These are phyloP conservation scores for Apodemus speciosus DNA, from an alignment of 2,113 vertebrate species.

Conservation along the genomic window DNA sequence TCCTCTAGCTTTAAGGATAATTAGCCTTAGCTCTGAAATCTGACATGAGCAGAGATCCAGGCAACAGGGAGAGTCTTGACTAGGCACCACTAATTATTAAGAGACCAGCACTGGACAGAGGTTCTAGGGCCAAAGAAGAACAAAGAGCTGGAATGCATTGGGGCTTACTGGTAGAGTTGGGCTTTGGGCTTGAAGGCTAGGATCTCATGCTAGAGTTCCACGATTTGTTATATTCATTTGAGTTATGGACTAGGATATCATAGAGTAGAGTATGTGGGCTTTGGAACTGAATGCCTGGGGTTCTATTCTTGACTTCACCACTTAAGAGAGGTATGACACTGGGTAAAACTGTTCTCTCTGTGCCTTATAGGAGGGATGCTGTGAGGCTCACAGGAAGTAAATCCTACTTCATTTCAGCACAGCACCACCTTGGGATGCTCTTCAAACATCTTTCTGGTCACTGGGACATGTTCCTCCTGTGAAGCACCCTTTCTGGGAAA, in stretches of 20 bases:
- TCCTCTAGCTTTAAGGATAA: not conserved
- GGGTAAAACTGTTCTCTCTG: conserved; percentile 10
- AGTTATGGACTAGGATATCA: not conserved
- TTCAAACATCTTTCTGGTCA: not conserved
- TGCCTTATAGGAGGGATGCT: not conserved
- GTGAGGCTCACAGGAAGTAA: not conserved
- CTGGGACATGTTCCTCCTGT: not conserved
- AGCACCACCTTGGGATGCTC: not conserved
- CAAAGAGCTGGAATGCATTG: not conserved
- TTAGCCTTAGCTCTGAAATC: not conserved
- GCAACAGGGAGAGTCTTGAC: not conserved
- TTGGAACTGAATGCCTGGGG: not conserved
- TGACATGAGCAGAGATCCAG: not conserved
- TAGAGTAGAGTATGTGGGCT: not conserved
- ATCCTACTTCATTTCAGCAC: not conserved
- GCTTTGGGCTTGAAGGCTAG: not conserved
- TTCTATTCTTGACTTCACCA: conserved; percentile 26
- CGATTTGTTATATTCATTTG: conserved; percentile 7
- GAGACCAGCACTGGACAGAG: conserved; percentile 1
- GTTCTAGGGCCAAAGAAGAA: conserved; percentile 32
- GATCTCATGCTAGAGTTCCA: not conserved
- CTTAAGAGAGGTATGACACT: not conserved
- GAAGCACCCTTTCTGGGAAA: not conserved
- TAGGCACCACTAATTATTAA: not conserved
- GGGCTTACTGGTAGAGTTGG: not conserved